Percentiles rank a stretch among this genome's conserved stretches.
phyloP scores from a whole-genome alignment of 2,888 invertebrate genomes.

The Ryuthela nishihirai region DNA sequence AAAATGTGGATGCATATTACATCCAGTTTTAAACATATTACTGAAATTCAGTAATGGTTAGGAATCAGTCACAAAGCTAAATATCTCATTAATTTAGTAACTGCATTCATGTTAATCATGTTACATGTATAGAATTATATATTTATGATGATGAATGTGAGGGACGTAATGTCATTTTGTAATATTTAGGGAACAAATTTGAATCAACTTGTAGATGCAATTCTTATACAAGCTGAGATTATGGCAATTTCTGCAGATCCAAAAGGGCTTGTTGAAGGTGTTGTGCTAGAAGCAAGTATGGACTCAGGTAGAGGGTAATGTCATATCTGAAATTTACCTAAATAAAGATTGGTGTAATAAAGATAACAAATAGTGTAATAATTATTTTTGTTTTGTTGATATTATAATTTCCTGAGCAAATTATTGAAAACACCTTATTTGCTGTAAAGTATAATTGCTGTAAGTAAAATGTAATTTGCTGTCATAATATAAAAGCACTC shows the following conservation, averaged over 20 bases:
- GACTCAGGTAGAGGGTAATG: conserved; percentile 64
- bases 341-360: background rate
- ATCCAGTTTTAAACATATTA: too few relatives aligned
- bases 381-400: background rate
- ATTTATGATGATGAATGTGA: too few relatives aligned
- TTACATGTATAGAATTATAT: too few relatives aligned
- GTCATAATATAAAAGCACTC: too few relatives aligned
- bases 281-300: conserved; percentile 79
- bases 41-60: too few relatives aligned
- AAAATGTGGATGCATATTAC: too few relatives aligned
- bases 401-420: background rate
- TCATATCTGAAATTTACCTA: background rate
- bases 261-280: conserved; percentile 78
- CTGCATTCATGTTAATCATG: too few relatives aligned
- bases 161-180: background rate
- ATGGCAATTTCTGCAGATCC: conserved; percentile 71
- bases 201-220: conserved; percentile 71
- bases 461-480: too few relatives aligned
- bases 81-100: too few relatives aligned
- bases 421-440: background rate
- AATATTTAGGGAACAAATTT: conserved; percentile 50
- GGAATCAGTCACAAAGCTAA: too few relatives aligned
- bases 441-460: too few relatives aligned
- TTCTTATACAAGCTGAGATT: conserved; percentile 66
- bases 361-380: background rate